Evolutionary conservation across 2,113 vertebrate species (phyloP).

Genomic region (Romanogobio albipinnatus): DNA sequence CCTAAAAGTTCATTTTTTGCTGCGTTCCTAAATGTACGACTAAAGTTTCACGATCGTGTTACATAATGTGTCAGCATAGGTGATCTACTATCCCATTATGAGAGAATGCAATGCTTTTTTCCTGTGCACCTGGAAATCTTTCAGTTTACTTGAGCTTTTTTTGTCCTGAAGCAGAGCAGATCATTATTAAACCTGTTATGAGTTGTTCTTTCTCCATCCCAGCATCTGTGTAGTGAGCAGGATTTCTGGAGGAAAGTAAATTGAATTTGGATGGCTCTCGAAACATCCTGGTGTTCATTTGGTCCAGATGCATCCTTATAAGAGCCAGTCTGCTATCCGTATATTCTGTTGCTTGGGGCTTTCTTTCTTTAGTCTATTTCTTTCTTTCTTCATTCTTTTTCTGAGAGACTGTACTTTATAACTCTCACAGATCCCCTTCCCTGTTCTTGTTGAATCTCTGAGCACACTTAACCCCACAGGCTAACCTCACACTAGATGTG

Average conservation of each 20-base stretch:
- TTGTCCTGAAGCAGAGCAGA: conserved; percentile 21
- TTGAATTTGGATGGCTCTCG: conserved; percentile 10
- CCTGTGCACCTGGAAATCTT: neutral
- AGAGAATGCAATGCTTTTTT: neutral
- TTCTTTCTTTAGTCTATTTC: neutral
- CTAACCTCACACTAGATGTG: neutral
- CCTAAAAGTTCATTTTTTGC: neutral
- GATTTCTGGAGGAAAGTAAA: conserved; percentile 23
- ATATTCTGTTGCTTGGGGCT: conserved; percentile 2
- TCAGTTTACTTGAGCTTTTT: neutral
- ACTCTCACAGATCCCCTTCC: neutral
- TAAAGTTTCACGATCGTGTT: neutral
- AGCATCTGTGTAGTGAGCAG: conserved; percentile 1
- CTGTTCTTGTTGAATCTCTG: neutral
- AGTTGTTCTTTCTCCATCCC: conserved; percentile 23
- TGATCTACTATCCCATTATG: neutral
- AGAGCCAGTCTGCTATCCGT: neutral
- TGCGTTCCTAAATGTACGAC: neutral
- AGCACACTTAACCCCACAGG: conserved; percentile 16
- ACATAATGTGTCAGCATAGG: conserved; percentile 7
- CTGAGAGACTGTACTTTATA: neutral
- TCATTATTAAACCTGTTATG: conserved; percentile 14
- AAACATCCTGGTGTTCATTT: conserved; percentile 32
- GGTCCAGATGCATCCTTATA: conserved; percentile 6
- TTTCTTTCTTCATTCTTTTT: neutral